These are phyloP conservation scores for Leucoraja erinaceus DNA, from an alignment of 2,113 vertebrate genomes.

Conservation along the genomic window DNA sequence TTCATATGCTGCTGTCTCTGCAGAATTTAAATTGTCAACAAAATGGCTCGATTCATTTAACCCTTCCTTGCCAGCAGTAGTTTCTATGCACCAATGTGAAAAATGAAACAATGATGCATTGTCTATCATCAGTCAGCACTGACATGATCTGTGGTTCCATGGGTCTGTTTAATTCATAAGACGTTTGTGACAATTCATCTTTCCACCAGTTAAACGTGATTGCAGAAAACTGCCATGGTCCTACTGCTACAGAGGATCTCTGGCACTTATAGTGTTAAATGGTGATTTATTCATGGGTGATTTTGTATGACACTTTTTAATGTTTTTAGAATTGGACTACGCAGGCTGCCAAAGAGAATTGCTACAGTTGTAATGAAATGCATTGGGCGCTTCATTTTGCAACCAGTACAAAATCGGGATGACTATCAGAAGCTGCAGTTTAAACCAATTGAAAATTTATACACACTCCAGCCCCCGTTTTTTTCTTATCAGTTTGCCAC, in stretches of 20 bases:
- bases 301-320: constrained; percentile 38
- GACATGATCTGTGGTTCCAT: constrained; percentile 14
- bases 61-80: neutral
- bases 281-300: constrained; percentile 37
- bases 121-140: constrained; percentile 17
- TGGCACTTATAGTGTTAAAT: constrained; percentile 13
- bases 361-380: constrained; percentile 38
- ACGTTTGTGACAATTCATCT: constrained; percentile 5
- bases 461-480: neutral
- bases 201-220: neutral
- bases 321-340: constrained; percentile 37
- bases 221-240: neutral
- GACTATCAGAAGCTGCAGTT: constrained; percentile 26
- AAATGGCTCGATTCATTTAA: constrained; percentile 31
- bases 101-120: neutral
- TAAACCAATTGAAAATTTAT: constrained; percentile 29
- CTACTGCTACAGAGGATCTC: neutral
- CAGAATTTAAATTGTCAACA: constrained; percentile 38
- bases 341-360: constrained; percentile 26
- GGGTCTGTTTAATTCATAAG: constrained; percentile 22
- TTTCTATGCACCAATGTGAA: neutral
- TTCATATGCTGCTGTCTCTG: constrained; percentile 33
- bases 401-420: constrained; percentile 23
- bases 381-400: constrained; percentile 8
- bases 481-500: neutral